Base-by-base conservation (phyloP, 1,140 invertebrate genomes). In the Lethocerus indicus region DNA sequence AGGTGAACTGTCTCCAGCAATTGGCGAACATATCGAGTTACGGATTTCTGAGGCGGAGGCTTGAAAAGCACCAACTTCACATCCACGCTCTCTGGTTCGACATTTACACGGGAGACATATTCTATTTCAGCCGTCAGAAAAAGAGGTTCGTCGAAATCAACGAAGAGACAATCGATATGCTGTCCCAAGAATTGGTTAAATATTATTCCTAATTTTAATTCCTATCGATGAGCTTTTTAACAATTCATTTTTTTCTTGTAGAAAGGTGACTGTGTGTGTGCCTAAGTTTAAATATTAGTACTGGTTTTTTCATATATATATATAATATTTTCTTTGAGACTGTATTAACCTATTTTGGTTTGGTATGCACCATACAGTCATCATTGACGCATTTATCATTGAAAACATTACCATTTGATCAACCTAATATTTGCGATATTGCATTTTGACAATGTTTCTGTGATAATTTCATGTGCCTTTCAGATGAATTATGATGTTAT, bases 61-160 rank as follows among this genome's bases (percentile, higher is more conserved):
- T 97, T 12, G 78, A 84, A 63, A 73, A 73, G 21, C 80, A 88
- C 57, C 74, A 89, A 61, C 68, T 94, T 5, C 85, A 91, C 59
- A 82, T 93, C 54, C 89, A 94, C 61, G 89, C 91, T 0, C 67
- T 96, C 3, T 97, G 92, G 92, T 95, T 95, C 64, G 92, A 97
- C 64, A 92, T 96, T 60, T 93, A 93, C 59, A 93, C 87, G 0
- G 92, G 91, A 2, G 87, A 95, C 66, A 87, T 96, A 59, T 92
- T 88, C 63, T 91, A 87, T 60, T 94, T 94, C 59, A 92, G 87
- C 60, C 72, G 85, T 53, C 75, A 78, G 32, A 75, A 79, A 24
- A 91, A 93, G 65, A 64, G 68, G 55, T 92, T 91, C 67, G 71
- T 91, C 9, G 70, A 87, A 58, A 80, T 91, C 27, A 86, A 87